Conservation (phyloP, 1,140 invertebrate genomes). For the Calosoma granatense region DNA sequence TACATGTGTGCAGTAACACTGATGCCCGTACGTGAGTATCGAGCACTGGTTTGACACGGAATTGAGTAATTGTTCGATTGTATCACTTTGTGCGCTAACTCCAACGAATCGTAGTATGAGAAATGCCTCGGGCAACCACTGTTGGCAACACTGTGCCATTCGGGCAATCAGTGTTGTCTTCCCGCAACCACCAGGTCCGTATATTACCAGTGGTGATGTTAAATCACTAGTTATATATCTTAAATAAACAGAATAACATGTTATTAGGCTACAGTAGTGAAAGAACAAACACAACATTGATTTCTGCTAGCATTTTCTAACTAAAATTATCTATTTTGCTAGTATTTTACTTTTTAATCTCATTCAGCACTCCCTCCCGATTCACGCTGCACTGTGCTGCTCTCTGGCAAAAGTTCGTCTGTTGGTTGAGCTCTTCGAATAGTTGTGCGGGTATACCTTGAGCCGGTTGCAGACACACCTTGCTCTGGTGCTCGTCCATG, state of each 20-base stretch:
- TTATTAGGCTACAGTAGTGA: neutral
- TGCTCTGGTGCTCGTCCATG: conserved; percentile 41
- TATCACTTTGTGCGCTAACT: conserved; percentile 54
- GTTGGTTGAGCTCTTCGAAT: conserved; percentile 58
- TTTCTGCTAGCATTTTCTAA: neutral
- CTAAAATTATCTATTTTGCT: neutral
- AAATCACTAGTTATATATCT: conserved; percentile 50
- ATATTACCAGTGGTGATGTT: conserved; percentile 56
- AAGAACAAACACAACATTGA: neutral
- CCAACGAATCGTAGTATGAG: conserved; percentile 52
- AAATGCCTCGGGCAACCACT: conserved; percentile 54
- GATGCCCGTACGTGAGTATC: conserved; percentile 46
- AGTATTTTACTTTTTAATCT: conserved; percentile 49
- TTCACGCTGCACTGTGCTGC: conserved; percentile 52
- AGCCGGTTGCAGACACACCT: conserved; percentile 34
- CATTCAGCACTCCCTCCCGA: conserved; percentile 47
- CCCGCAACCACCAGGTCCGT: conserved; percentile 67
- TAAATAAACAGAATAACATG: neutral
- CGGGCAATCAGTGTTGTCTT: conserved; percentile 68
- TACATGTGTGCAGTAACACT: conserved; percentile 48
- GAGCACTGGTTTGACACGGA: conserved; percentile 58
- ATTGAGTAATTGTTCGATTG: conserved; percentile 50
- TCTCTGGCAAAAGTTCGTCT: conserved; percentile 52
- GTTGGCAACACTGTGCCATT: conserved; percentile 51
- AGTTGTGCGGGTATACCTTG: conserved; percentile 41